phyloP scores from a whole-genome alignment of 2,797 vertebrate species.

The Dendrocincla fuliginosa region DNA sequence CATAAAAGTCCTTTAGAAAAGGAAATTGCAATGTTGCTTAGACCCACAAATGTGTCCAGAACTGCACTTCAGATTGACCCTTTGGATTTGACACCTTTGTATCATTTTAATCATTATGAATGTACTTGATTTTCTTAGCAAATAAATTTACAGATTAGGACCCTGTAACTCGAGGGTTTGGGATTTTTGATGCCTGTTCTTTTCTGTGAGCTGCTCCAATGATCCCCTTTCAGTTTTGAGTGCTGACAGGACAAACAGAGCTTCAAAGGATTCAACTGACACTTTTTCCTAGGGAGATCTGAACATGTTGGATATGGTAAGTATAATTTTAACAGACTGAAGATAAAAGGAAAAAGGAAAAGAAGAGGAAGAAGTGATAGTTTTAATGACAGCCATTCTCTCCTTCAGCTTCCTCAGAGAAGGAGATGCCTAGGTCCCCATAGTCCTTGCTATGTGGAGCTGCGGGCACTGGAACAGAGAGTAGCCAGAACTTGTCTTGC shows the following conservation, averaged over 20 bases:
- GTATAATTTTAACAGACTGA: background rate
- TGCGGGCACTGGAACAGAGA: background rate
- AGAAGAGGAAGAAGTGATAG: background rate
- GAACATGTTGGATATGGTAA: background rate
- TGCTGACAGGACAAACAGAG: background rate
- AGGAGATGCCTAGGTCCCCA: background rate
- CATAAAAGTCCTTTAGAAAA: background rate
- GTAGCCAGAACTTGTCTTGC: background rate
- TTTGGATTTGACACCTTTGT: background rate
- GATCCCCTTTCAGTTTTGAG: background rate
- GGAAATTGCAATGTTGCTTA: background rate
- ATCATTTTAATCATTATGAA: background rate
- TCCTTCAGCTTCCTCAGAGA: background rate
- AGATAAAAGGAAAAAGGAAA: background rate
- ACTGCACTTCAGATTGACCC: background rate
- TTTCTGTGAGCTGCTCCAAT: background rate
- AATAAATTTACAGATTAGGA: background rate
- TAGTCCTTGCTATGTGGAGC: background rate
- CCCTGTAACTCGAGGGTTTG: background rate
- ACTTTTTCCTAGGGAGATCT: background rate
- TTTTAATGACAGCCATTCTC: background rate
- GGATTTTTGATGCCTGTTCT: background rate
- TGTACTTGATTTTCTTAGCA: background rate
- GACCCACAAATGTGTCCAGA: background rate
- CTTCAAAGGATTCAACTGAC: background rate